Evolutionary conservation across 2,113 vertebrate species (phyloP).

Genomic region (Acinonyx jubatus): DNA sequence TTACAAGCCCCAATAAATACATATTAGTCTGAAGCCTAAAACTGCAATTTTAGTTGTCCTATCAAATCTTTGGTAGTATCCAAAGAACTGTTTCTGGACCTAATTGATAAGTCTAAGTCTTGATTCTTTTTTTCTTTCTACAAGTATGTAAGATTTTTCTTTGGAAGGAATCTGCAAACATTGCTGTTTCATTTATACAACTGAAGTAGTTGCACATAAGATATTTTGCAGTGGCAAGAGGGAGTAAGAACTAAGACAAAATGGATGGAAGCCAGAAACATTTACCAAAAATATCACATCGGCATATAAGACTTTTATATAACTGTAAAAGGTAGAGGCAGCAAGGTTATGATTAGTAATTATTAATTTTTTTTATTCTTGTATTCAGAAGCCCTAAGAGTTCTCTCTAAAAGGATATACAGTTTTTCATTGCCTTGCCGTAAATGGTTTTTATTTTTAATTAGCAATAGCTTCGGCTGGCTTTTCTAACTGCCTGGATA

Average conservation of each 20-base stretch:
- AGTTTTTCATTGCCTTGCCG: background rate
- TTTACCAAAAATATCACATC: background rate
- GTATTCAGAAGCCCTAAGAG: constrained; percentile 38
- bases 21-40: constrained; percentile 12
- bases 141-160: background rate
- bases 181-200: constrained; percentile 15
- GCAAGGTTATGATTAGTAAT: constrained; percentile 67
- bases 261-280: constrained; percentile 18
- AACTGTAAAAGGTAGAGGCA: constrained; percentile 56
- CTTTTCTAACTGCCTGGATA: constrained; percentile 36
- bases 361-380: constrained; percentile 51
- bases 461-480: constrained; percentile 43
- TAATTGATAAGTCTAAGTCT: background rate
- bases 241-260: background rate
- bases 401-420: constrained; percentile 16
- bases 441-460: constrained; percentile 58
- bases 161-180: constrained; percentile 22
- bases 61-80: background rate
- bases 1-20: background rate
- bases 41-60: background rate
- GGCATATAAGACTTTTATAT: constrained; percentile 29
- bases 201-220: constrained; percentile 7
- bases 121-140: background rate
- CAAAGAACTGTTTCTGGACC: background rate
- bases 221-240: background rate